phyloP scores from a whole-genome alignment of 2,888 invertebrate genomes.

The Andrena flavipes region DNA sequence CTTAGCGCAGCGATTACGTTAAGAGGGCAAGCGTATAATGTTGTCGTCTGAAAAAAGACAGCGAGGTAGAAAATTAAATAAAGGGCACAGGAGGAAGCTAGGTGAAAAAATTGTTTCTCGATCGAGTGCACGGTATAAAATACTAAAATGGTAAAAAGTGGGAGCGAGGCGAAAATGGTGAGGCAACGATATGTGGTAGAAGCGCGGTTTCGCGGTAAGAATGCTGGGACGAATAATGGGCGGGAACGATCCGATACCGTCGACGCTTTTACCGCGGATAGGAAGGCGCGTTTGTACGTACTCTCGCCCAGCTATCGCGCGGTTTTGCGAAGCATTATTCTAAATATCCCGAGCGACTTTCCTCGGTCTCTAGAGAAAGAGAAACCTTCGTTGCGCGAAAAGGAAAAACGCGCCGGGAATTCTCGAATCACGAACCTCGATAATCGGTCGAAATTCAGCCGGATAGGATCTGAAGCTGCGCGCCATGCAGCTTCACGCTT shows the following conservation, averaged over 20 bases:
- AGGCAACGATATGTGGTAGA: conserved; percentile 7
- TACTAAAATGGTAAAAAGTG: neutral
- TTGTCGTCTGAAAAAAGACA: no score
- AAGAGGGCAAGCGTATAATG: no score
- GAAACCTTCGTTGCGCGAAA: conserved; percentile 13
- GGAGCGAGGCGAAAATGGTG: conserved; percentile 16
- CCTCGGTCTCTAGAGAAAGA: conserved; percentile 29
- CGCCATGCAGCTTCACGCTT: neutral
- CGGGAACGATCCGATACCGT: conserved; percentile 39
- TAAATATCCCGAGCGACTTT: conserved; percentile 1
- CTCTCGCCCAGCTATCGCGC: conserved; percentile 27
- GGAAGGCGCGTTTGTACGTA: conserved; percentile 29
- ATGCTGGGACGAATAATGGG: conserved; percentile 34
- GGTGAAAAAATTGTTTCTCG: neutral
- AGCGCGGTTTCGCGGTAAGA: conserved; percentile 32
- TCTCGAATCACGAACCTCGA: neutral
- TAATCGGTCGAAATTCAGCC: conserved; percentile 12
- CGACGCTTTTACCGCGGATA: conserved; percentile 51
- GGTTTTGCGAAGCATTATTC: conserved; percentile 31
- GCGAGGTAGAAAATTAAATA: no score
- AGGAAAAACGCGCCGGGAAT: neutral
- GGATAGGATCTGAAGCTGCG: neutral
- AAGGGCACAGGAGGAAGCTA: no score
- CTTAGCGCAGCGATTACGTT: no score
- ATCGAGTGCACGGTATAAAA: neutral